These are phyloP conservation scores for Pseudeuparius sepicola DNA, from an alignment of 2,888 invertebrate species.

Conservation along the genomic window DNA sequence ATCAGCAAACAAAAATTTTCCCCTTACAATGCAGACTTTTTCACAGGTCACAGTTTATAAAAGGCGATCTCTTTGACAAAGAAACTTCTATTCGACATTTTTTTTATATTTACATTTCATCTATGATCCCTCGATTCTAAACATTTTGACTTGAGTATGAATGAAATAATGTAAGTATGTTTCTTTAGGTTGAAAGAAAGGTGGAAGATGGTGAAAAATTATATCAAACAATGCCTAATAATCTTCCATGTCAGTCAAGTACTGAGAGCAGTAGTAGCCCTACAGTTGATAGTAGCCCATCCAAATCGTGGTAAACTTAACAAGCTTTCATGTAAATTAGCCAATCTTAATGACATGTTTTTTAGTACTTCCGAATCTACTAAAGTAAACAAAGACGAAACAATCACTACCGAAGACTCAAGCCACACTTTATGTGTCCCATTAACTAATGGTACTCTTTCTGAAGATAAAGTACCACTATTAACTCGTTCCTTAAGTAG, in stretches of 20 bases:
- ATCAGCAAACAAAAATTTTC: too few species aligned
- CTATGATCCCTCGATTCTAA: too few species aligned
- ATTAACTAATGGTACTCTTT: conserved; percentile 22
- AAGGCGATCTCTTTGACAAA: too few species aligned
- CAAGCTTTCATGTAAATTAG: background rate
- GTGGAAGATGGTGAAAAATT: conserved; percentile 52
- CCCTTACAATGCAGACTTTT: too few species aligned
- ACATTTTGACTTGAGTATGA: too few species aligned
- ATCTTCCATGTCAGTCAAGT: conserved; percentile 46
- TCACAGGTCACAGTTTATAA: too few species aligned
- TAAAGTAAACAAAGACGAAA: conserved; percentile 17
- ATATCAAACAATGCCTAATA: conserved; percentile 62
- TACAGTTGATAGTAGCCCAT: conserved; percentile 3
- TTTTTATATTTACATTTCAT: too few species aligned
- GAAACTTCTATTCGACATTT: too few species aligned
- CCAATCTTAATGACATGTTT: conserved; percentile 9
- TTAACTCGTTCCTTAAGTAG: conserved; percentile 35
- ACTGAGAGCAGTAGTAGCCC: conserved; percentile 32
- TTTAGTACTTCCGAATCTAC: conserved; percentile 19
- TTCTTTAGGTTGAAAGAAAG: conserved; percentile 55
- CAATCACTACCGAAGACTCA: too few species aligned
- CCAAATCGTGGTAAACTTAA: conserved; percentile 4
- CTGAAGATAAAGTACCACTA: conserved; percentile 27
- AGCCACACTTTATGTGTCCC: too few species aligned
- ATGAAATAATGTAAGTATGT: conserved; percentile 62